Evolutionary conservation across 1,140 invertebrate genomes (phyloP), one percentile per base, ranked within the genome.

Genomic region (Sycophaga agraensis): DNA sequence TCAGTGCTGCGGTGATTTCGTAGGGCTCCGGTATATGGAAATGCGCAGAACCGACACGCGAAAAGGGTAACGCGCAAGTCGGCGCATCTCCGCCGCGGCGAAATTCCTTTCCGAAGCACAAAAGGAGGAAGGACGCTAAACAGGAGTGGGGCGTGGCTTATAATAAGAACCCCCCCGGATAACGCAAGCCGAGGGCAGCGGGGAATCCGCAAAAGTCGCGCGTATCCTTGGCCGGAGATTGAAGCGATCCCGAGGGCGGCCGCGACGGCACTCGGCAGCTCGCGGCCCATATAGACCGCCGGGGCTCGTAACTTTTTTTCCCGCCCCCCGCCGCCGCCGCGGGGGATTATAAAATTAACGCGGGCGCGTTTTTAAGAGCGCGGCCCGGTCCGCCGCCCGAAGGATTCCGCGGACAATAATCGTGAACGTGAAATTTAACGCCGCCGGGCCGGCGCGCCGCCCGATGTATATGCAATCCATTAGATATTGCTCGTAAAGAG

Each of bases 401-500:
- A 78, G n/a, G n/a, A n/a, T n/a, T n/a, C n/a, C n/a, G n/a, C n/a
- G n/a, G 35, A 72, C 75, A 80, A 79, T 79, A 80, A 79, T 80
- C 78, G 77, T 80, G 74, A 78, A 80, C 74, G 76, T 79, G 72
- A 77, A 79, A 79, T 79, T 80, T 79, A 79, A 79, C 73, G 74
- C 71, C 69, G 66, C 70, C 72, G 68, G 72, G 68, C 68, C 50
- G 45, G 45, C 50, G 14, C 50, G 19, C 4, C 34, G 39, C 67
- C 59, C 73, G 70, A 79, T 78, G n/a, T n/a, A n/a, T n/a, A n/a
- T n/a, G 75, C 77, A 79, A 80, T 80, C 77, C 78, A 80, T 80
- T 80, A 79, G 76, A 79, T 80, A 79, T 79, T 72, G 78, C 76
- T 79, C 78, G 73, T 80, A 78, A 80, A 80, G 71, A 77, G 75